A percentile compares a stretch with the other conserved stretches of the same genome.
Evolutionary conservation across 2,797 vertebrate species (phyloP).

Genomic region (Rhyacichthys aspro): DNA sequence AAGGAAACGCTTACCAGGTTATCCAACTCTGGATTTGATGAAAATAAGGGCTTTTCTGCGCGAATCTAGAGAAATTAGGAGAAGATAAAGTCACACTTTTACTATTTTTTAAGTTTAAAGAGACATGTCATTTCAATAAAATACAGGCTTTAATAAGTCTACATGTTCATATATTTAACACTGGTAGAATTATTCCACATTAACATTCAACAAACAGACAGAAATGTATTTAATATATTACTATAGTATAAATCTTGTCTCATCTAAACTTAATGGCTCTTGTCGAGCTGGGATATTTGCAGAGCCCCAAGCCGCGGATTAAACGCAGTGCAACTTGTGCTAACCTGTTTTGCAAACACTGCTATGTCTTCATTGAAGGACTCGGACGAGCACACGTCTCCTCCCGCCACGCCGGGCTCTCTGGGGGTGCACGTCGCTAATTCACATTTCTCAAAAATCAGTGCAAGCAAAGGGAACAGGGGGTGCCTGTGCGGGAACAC

Average conservation of each 20-base stretch:
- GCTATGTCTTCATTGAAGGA: conserved; percentile 99
- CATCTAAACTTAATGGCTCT: too few relatives aligned
- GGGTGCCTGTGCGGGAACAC: conserved; percentile 91
- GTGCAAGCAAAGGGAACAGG: conserved; percentile 98
- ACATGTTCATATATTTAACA: neutral
- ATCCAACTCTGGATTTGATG: conserved; percentile 98
- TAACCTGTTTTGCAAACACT: conserved; percentile 99
- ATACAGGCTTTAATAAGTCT: neutral
- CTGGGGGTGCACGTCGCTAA: conserved; percentile 99
- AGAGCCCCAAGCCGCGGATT: conserved; percentile 42
- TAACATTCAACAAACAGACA: conserved; percentile 2
- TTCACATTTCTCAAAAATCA: conserved; percentile 99
- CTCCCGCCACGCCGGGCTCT: conserved; percentile 98
- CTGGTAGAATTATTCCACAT: neutral
- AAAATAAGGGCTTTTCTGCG: conserved; percentile 98
- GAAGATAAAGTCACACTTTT: neutral
- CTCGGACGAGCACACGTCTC: conserved; percentile 98
- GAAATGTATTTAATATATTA: too few relatives aligned
- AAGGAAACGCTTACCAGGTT: conserved; percentile 89
- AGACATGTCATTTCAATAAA: neutral
- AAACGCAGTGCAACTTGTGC: conserved; percentile 65
- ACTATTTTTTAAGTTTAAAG: neutral
- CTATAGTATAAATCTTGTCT: too few relatives aligned
- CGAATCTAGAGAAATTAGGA: conserved; percentile 87
- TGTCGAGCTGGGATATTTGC: conserved; percentile 25